A percentile compares a stretch with the other conserved stretches of the same genome.
Conservation (phyloP, 2,113 vertebrate genomes). For the Hemichromis elongatus region DNA sequence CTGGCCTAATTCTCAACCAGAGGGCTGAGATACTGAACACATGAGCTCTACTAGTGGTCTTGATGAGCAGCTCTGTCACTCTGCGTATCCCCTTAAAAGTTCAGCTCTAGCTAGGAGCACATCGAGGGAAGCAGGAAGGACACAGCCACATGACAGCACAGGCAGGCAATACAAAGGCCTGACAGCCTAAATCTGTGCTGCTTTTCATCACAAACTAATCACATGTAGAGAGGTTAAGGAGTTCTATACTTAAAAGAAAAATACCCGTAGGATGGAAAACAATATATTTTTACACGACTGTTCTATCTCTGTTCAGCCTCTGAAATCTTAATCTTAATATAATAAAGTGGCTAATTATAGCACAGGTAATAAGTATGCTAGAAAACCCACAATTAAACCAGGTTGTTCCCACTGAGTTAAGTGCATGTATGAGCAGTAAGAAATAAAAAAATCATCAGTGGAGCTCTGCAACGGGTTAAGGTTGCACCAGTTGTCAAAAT, state of each 20-base stretch:
- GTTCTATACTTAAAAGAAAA: neutral
- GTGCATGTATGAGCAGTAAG: neutral
- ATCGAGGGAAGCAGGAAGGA: neutral
- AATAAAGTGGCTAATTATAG: neutral
- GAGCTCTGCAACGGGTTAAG: neutral
- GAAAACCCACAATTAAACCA: neutral
- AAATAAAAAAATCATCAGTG: neutral
- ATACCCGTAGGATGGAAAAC: neutral
- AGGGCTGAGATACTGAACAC: neutral
- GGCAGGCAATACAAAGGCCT: neutral
- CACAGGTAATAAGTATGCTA: neutral
- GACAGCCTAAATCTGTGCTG: neutral
- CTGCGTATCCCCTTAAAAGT: conserved; percentile 12
- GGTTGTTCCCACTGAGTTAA: neutral
- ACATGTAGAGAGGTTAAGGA: neutral
- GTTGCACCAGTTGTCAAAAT: neutral
- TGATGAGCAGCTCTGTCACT: conserved; percentile 44
- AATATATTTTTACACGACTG: neutral
- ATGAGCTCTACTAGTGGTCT: neutral
- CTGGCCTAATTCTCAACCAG: conserved; percentile 2
- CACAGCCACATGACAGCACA: neutral
- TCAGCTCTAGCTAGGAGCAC: conserved; percentile 30
- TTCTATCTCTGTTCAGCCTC: neutral
- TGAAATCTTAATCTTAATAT: neutral
- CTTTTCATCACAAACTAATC: neutral